These are phyloP conservation scores for Scaptodrosophila latifasciaeformis DNA, from an alignment of 2,888 invertebrate species.

Conservation along the genomic window DNA sequence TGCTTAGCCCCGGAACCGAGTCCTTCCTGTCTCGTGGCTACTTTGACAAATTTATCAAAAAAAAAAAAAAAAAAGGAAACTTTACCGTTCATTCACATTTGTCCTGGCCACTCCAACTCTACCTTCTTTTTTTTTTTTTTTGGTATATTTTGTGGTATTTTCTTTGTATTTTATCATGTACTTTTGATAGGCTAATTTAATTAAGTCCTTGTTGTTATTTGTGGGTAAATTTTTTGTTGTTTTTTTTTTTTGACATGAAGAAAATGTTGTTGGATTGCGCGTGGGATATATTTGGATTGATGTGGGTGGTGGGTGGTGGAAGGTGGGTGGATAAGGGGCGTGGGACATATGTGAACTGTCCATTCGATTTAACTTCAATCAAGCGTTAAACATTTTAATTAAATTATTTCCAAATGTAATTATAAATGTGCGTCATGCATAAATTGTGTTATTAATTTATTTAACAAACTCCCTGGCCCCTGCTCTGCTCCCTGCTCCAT, in stretches of 20 bases:
- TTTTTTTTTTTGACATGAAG: neutral
- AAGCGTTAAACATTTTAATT: constrained; percentile 70
- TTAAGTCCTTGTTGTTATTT: constrained; percentile 40
- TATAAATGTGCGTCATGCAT: constrained; percentile 66
- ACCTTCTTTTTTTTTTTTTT: too few species aligned
- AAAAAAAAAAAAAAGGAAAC: constrained; percentile 18
- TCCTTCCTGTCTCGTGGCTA: constrained; percentile 1
- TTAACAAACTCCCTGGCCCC: constrained; percentile 22
- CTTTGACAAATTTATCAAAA: constrained; percentile 46
- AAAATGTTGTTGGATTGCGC: constrained; percentile 15
- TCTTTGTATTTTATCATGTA: constrained; percentile 4
- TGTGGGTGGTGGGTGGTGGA: constrained; percentile 10
- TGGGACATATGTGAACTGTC: too few species aligned
- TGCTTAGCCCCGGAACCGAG: constrained; percentile 35
- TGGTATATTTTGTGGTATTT: too few species aligned
- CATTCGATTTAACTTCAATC: constrained; percentile 67
- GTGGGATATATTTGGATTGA: neutral
- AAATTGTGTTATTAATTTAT: constrained; percentile 65
- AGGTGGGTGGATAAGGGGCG: too few species aligned
- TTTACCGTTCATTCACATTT: too few species aligned
- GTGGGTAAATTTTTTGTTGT: constrained; percentile 7
- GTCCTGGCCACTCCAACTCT: too few species aligned
- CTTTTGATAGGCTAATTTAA: constrained; percentile 55
- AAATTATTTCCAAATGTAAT: constrained; percentile 70
- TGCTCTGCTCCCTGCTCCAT: neutral